These are phyloP conservation scores for Rissa tridactyla DNA, from an alignment of 2,113 vertebrate species.

Conservation along the genomic window DNA sequence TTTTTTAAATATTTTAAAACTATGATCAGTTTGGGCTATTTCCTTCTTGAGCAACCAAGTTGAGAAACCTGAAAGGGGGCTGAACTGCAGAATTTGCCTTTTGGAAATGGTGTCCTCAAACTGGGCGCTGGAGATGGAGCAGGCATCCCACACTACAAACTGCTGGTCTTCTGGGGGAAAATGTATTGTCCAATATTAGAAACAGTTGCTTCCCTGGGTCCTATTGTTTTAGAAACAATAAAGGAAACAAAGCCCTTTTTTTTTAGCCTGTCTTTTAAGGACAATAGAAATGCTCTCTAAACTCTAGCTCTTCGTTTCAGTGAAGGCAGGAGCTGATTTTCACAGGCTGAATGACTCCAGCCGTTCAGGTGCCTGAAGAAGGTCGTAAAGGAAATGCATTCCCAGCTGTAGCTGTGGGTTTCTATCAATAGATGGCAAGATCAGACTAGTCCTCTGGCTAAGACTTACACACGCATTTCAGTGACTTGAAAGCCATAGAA, in stretches of 20 bases:
- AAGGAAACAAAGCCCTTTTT: neutral
- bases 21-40: neutral
- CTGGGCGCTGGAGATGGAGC: neutral
- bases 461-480: neutral
- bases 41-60: neutral
- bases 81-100: neutral
- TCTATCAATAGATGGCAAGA: conserved; percentile 8
- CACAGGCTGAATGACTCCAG: neutral
- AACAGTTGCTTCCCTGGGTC: neutral
- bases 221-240: neutral
- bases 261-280: neutral
- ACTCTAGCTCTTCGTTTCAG: neutral
- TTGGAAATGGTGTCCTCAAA: neutral
- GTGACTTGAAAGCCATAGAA: neutral
- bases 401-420: neutral
- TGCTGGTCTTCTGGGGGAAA: neutral
- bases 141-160: neutral
- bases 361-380: neutral
- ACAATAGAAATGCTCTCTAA: neutral
- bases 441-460: neutral
- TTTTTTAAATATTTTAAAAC: neutral
- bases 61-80: neutral
- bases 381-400: neutral
- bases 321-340: neutral
- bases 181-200: neutral